These are phyloP conservation scores for Adela reaumurella DNA, from an alignment of 2,888 invertebrate genomes.

Conservation along the genomic window DNA sequence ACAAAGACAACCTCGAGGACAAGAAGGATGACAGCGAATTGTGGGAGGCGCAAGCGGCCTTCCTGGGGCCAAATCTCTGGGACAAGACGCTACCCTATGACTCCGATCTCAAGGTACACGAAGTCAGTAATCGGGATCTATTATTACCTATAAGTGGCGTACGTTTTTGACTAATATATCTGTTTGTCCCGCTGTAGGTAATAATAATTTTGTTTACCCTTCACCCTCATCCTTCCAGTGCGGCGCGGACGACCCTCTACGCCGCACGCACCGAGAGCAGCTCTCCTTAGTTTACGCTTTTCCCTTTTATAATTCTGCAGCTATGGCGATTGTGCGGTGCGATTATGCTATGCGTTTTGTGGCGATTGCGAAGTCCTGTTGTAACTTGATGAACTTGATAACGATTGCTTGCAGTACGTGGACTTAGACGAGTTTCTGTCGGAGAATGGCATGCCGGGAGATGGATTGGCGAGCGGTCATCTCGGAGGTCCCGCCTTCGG, in stretches of 20 bases:
- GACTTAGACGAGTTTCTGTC: constrained; percentile 96
- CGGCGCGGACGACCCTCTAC: too few species aligned
- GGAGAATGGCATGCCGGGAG: constrained; percentile 90
- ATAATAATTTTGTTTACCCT: too few species aligned
- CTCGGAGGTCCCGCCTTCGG: constrained; percentile 62
- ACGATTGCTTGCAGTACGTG: constrained; percentile 71
- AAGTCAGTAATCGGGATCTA: constrained; percentile 56
- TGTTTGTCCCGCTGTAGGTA: too few species aligned
- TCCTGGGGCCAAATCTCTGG: constrained; percentile 94
- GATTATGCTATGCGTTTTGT: constrained; percentile 11
- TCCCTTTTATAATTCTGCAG: not conserved
- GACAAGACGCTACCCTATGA: constrained; percentile 90
- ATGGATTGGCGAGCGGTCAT: constrained; percentile 65
- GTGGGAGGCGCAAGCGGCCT: constrained; percentile 93
- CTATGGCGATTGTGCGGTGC: not conserved
- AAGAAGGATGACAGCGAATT: constrained; percentile 81
- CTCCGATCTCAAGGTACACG: constrained; percentile 91
- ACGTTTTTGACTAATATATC: not conserved
- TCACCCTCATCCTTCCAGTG: too few species aligned
- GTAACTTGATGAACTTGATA: not conserved
- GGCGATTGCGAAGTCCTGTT: not conserved
- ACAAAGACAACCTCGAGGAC: constrained; percentile 62
- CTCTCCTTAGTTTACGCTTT: too few species aligned
- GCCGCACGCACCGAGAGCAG: too few species aligned
- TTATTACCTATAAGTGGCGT: not conserved